Evolutionary conservation across 2,888 invertebrate genomes (phyloP).

Genomic region (Conomelus anceps): DNA sequence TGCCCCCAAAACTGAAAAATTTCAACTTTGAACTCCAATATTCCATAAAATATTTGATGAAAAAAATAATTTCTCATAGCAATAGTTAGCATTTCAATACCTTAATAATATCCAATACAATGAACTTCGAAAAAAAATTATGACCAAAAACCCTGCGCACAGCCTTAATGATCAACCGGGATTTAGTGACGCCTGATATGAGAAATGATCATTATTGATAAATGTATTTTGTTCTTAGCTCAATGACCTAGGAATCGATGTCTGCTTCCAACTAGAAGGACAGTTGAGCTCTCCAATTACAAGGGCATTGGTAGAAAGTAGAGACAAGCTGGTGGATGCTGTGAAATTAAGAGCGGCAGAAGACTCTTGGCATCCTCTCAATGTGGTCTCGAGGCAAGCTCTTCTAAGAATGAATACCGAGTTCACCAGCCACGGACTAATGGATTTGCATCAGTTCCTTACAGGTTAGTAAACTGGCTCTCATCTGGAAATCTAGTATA

Average conservation of each 20-base stretch:
- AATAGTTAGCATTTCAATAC: no score
- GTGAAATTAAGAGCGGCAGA: constrained; percentile 68
- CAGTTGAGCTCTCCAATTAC: constrained; percentile 70
- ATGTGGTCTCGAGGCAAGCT: constrained; percentile 65
- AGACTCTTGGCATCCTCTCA: constrained; percentile 79
- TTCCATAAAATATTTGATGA: no score
- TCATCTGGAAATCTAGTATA: neutral
- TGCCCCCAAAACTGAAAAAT: no score
- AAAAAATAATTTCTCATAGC: no score
- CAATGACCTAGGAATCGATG: constrained; percentile 67
- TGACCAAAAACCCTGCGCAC: no score
- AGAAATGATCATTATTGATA: constrained; percentile 3
- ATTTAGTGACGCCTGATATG: no score
- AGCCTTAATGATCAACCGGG: no score
- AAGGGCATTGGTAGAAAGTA: constrained; percentile 67
- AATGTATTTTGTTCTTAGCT: constrained; percentile 24
- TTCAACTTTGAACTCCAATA: no score
- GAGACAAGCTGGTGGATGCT: constrained; percentile 75
- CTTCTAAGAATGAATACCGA: constrained; percentile 62
- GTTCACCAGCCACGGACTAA: constrained; percentile 60
- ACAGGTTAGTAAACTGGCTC: constrained; percentile 43
- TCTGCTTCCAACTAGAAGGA: constrained; percentile 85
- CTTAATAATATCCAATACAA: no score
- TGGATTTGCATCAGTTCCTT: constrained; percentile 56
- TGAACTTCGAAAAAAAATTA: no score